phyloP scores from a whole-genome alignment of 2,113 vertebrate species.

The Dasyprocta punctata region DNA sequence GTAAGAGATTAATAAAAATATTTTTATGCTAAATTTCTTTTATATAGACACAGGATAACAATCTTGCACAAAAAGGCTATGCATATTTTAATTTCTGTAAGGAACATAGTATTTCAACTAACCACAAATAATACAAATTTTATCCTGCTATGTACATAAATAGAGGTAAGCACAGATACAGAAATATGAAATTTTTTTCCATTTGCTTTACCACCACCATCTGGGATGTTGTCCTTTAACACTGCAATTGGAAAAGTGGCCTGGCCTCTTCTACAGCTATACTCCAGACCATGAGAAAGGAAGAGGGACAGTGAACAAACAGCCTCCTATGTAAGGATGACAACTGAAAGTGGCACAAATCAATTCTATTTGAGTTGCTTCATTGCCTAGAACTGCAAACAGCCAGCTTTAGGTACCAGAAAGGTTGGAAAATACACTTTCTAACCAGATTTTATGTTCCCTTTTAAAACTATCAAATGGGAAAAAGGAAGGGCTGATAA shows the following conservation, averaged over 20 bases:
- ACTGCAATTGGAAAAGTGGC: neutral
- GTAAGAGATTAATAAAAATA: constrained; percentile 23
- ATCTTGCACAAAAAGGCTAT: neutral
- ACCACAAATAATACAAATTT: neutral
- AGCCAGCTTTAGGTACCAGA: neutral
- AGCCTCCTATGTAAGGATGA: neutral
- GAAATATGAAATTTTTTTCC: neutral
- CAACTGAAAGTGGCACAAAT: neutral
- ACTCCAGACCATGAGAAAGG: neutral
- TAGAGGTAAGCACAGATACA: neutral
- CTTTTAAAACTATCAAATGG: neutral
- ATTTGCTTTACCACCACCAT: neutral
- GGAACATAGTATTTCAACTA: neutral
- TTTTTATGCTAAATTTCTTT: neutral
- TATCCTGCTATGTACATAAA: neutral
- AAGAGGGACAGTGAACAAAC: neutral
- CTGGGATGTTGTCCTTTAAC: neutral
- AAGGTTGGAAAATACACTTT: neutral
- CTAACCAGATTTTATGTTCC: neutral
- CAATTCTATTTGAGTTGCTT: neutral
- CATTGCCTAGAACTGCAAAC: neutral
- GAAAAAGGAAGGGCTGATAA: neutral
- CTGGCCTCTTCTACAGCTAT: neutral
- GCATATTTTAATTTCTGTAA: neutral
- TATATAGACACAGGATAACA: neutral